Percentiles rank a stretch among this genome's conserved stretches.
phyloP scores from a whole-genome alignment of 2,113 vertebrate species.

The Hyla sarda region DNA sequence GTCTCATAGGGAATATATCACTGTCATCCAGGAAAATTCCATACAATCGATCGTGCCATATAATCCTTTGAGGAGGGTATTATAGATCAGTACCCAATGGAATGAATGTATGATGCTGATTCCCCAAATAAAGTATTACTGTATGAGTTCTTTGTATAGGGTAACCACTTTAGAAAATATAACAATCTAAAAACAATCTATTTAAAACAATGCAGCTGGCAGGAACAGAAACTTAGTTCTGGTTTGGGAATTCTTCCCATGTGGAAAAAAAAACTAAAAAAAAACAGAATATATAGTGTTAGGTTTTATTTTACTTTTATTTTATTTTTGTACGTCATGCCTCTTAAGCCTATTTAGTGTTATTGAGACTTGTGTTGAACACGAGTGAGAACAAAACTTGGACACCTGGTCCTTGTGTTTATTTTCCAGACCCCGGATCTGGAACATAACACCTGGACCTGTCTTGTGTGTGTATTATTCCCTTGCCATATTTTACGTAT shows the following conservation, averaged over 20 bases:
- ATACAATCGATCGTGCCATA: too few species aligned
- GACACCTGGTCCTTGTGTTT: slow-evolving; percentile 50
- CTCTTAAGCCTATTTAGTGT: not conserved
- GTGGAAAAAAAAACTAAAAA: not conserved
- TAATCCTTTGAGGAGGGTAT: too few species aligned
- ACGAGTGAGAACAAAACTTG: slow-evolving; percentile 19
- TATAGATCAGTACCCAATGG: too few species aligned
- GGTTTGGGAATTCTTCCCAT: not conserved
- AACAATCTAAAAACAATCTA: too few species aligned
- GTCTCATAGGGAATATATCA: too few species aligned
- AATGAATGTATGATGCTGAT: too few species aligned
- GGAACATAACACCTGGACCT: slow-evolving; percentile 52
- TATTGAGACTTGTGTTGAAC: slow-evolving; percentile 28
- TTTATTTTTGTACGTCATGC: not conserved
- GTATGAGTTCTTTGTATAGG: too few species aligned
- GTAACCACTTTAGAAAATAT: too few species aligned
- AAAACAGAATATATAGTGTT: not conserved
- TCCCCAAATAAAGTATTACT: too few species aligned
- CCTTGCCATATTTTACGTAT: slow-evolving; percentile 37
- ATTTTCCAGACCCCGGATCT: slow-evolving; percentile 47
- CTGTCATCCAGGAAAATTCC: too few species aligned
- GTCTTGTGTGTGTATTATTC: slow-evolving; percentile 45
- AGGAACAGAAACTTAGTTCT: not conserved
- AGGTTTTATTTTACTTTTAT: not conserved
- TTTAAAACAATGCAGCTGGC: not conserved